Conservation (phyloP, 2,113 vertebrate species). For the Cyanocitta stelleri region DNA sequence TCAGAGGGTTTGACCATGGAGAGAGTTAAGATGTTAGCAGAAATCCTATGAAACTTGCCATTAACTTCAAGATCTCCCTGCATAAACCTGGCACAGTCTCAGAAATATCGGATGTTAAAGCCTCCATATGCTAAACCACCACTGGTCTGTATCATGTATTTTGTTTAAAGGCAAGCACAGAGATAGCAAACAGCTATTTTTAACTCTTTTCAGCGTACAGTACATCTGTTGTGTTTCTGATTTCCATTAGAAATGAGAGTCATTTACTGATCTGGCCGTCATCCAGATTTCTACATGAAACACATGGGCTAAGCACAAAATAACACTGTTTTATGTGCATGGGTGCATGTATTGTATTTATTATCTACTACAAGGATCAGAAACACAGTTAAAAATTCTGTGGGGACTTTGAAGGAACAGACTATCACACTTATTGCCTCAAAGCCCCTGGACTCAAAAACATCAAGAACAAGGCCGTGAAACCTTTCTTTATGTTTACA, state of each 20-base stretch:
- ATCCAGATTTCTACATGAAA: constrained; percentile 48
- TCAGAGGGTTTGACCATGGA: neutral
- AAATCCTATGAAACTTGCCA: neutral
- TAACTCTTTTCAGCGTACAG: constrained; percentile 51
- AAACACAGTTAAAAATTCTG: neutral
- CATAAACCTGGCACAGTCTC: neutral
- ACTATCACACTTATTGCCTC: neutral
- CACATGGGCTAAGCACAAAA: constrained; percentile 41
- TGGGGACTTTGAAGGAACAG: neutral
- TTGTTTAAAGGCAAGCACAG: constrained; percentile 20
- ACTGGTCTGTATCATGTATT: neutral
- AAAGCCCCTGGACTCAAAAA: neutral
- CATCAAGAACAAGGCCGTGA: neutral
- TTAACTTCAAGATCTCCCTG: neutral
- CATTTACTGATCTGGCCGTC: constrained; percentile 53
- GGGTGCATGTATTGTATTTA: neutral
- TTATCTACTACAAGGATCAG: neutral
- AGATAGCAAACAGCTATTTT: constrained; percentile 52
- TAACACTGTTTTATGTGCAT: neutral
- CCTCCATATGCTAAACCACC: neutral
- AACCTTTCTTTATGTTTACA: neutral
- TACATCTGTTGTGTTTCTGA: constrained; percentile 57
- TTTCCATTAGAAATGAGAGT: constrained; percentile 42
- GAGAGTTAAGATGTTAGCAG: neutral
- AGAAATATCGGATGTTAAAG: neutral